A percentile compares a stretch with the other conserved stretches of the same genome.
Conservation (phyloP, 2,113 vertebrate genomes). For the Chaenogobius annularis region DNA sequence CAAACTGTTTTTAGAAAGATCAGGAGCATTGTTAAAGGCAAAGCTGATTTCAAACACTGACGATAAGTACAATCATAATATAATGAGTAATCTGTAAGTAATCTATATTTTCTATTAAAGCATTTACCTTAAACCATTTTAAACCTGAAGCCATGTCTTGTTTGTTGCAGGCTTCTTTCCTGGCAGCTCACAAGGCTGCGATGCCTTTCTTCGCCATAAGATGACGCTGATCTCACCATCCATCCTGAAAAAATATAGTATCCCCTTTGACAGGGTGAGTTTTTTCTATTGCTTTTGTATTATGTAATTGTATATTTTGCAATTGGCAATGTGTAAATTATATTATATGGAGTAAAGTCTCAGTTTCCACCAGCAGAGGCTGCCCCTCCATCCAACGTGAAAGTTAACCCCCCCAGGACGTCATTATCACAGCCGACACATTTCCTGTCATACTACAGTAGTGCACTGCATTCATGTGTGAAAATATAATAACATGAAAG, state of each 20-base stretch:
- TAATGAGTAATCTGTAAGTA: too few species aligned
- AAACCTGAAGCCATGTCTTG: not conserved
- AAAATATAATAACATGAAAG: constrained; percentile 47
- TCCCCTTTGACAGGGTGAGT: constrained; percentile 94
- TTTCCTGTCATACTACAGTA: constrained; percentile 32
- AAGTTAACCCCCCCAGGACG: constrained; percentile 31
- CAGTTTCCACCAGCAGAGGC: constrained; percentile 13
- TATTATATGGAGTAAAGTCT: not conserved
- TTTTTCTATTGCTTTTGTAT: not conserved
- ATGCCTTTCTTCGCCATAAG: constrained; percentile 97
- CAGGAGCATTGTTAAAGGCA: not conserved
- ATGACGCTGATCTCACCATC: constrained; percentile 98
- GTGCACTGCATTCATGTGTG: constrained; percentile 30
- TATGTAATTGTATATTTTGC: not conserved
- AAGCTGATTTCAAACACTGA: constrained; percentile 1
- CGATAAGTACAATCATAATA: not conserved
- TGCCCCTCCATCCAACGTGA: constrained; percentile 14
- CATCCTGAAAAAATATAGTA: constrained; percentile 96
- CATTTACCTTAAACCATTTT: too few species aligned
- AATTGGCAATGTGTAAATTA: not conserved
- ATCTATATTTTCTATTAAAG: too few species aligned
- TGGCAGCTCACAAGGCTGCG: constrained; percentile 96
- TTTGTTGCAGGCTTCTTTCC: constrained; percentile 89
- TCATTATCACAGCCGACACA: constrained; percentile 49
- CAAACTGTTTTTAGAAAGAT: constrained; percentile 17